These are phyloP conservation scores for Calycopis cecrops DNA, from an alignment of 1,140 invertebrate species.

Conservation along the genomic window DNA sequence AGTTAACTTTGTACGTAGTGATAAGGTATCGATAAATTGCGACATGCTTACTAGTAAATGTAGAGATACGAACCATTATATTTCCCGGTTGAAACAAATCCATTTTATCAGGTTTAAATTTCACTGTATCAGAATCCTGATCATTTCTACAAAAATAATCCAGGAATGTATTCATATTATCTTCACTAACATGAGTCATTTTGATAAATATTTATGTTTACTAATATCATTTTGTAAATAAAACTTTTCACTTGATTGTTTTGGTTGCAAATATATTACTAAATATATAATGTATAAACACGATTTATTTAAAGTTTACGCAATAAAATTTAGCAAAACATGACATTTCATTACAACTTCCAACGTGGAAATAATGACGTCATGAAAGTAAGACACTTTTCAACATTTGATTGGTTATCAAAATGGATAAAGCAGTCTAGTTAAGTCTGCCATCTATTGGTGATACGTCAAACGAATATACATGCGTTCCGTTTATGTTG, in stretches of 20 bases:
- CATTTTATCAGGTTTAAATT: conserved; percentile 49
- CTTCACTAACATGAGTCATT: conserved; percentile 55
- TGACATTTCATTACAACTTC: conserved; percentile 65
- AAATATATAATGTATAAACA: no score
- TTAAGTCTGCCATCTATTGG: conserved; percentile 42
- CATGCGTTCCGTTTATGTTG: neutral
- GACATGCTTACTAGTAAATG: conserved; percentile 26
- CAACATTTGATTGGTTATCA: conserved; percentile 56
- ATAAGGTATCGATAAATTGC: conserved; percentile 9
- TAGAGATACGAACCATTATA: conserved; percentile 54
- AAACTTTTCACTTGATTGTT: conserved; percentile 23
- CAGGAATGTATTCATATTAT: conserved; percentile 49
- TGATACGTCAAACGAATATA: neutral
- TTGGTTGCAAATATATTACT: conserved; percentile 19
- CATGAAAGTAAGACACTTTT: conserved; percentile 64
- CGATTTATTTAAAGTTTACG: conserved; percentile 32
- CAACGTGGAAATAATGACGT: conserved; percentile 76
- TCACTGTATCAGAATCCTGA: conserved; percentile 37
- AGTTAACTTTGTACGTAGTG: neutral
- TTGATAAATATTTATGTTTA: conserved; percentile 28
- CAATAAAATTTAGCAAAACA: conserved; percentile 46
- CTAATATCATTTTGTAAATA: conserved; percentile 28
- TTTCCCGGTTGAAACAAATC: conserved; percentile 51
- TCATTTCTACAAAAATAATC: conserved; percentile 56
- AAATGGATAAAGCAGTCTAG: conserved; percentile 38